A percentile compares a stretch with the other conserved stretches of the same genome.
These are phyloP conservation scores for Dinocampus coccinellae DNA, from an alignment of 2,888 invertebrate species.

Conservation along the genomic window DNA sequence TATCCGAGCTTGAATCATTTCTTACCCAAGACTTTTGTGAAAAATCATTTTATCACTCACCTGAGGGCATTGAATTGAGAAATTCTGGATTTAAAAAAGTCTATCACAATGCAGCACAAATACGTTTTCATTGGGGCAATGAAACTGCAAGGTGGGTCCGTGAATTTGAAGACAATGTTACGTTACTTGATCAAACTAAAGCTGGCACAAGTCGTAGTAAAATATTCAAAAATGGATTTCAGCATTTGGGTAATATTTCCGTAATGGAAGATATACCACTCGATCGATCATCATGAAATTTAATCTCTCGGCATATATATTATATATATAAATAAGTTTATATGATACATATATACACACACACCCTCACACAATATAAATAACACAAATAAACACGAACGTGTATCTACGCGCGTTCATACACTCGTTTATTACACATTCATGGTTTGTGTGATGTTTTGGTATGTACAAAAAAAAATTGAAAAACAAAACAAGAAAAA, in stretches of 20 bases:
- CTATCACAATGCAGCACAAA: slow-evolving; percentile 59
- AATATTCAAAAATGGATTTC: slow-evolving; percentile 70
- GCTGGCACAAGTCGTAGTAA: slow-evolving; percentile 60
- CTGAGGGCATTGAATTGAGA: slow-evolving; percentile 56
- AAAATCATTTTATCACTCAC: slow-evolving; percentile 72
- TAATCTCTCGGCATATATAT: slow-evolving; percentile 2
- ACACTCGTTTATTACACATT: neutral
- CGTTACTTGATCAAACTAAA: slow-evolving; percentile 58
- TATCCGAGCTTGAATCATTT: slow-evolving; percentile 73
- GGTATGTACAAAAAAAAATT: slow-evolving; percentile 10
- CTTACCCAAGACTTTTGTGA: slow-evolving; percentile 73
- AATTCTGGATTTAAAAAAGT: slow-evolving; percentile 57
- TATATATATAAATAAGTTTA: neutral
- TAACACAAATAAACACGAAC: neutral
- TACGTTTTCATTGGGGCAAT: slow-evolving; percentile 61
- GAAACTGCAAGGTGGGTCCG: slow-evolving; percentile 63
- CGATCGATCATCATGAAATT: slow-evolving; percentile 52
- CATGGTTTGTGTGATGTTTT: neutral
- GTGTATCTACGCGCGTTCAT: neutral
- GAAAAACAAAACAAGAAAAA: too few relatives aligned
- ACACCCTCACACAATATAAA: too few relatives aligned
- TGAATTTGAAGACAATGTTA: slow-evolving; percentile 63
- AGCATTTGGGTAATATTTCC: slow-evolving; percentile 61
- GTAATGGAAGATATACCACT: slow-evolving; percentile 58
- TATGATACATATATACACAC: neutral